These are phyloP conservation scores for Enteromius unitaeniatus DNA, from an alignment of 2,797 vertebrate genomes.

Conservation along the genomic window DNA sequence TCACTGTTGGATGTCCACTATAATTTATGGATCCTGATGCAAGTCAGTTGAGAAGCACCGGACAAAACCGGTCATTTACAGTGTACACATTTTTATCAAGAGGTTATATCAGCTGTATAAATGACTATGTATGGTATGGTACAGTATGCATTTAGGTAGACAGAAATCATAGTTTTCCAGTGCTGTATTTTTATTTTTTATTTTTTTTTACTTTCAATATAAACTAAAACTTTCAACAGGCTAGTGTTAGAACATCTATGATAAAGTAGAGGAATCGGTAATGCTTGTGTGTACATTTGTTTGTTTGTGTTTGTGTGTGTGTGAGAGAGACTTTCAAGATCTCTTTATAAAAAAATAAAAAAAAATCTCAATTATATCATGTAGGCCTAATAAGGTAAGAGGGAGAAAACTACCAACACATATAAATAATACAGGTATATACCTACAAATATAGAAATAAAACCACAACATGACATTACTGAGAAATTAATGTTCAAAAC, in stretches of 20 bases:
- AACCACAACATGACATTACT: no score
- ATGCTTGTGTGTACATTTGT: neutral
- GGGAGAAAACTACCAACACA: no score
- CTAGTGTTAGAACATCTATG: neutral
- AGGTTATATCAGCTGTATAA: neutral
- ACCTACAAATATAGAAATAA: no score
- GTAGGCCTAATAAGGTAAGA: no score
- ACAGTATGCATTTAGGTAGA: neutral
- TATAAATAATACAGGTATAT: no score
- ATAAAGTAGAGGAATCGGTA: neutral
- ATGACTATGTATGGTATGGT: neutral
- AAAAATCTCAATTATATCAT: no score
- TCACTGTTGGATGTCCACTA: neutral
- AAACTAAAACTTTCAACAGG: neutral
- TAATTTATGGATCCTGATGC: neutral
- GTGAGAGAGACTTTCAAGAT: no score
- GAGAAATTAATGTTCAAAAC: no score
- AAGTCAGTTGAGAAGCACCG: neutral
- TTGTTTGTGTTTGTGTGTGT: neutral
- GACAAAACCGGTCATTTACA: neutral
- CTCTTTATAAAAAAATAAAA: no score
- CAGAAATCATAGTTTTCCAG: neutral
- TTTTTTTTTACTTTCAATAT: neutral
- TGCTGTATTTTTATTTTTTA: neutral
- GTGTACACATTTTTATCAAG: neutral